phyloP scores from a whole-genome alignment of 2,113 vertebrate genomes.

The Paramisgurnus dabryanus region DNA sequence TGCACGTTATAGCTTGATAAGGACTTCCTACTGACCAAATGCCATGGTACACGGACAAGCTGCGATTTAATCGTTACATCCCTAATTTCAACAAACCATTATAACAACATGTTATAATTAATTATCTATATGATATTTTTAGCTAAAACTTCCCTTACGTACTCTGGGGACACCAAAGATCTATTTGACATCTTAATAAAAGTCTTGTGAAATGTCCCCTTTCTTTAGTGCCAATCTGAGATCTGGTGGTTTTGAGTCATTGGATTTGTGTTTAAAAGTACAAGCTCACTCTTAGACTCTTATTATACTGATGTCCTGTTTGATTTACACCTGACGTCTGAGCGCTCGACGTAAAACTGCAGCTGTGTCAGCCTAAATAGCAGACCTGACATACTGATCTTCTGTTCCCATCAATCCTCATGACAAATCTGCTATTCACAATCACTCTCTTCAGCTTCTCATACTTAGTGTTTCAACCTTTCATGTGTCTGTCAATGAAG shows the following conservation, averaged over 20 bases:
- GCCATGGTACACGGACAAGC: too few relatives aligned
- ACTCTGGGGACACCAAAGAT: too few relatives aligned
- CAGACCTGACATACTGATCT: slow-evolving; percentile 61
- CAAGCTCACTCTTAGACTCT: neutral
- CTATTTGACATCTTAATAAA: too few relatives aligned
- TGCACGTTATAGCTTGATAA: too few relatives aligned
- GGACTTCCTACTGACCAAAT: too few relatives aligned
- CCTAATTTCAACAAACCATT: too few relatives aligned
- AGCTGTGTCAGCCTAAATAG: slow-evolving; percentile 65
- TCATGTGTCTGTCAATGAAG: too few relatives aligned
- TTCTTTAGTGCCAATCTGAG: neutral
- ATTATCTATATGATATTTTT: too few relatives aligned
- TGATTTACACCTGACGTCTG: slow-evolving; percentile 63
- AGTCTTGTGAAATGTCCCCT: too few relatives aligned
- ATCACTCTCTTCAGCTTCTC: slow-evolving; percentile 9
- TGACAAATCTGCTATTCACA: slow-evolving; percentile 69
- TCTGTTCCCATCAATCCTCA: slow-evolving; percentile 72
- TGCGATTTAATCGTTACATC: too few relatives aligned
- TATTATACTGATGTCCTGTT: neutral
- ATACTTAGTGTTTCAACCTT: neutral
- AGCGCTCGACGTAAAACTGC: slow-evolving; percentile 49
- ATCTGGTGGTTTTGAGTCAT: neutral
- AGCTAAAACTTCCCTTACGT: too few relatives aligned
- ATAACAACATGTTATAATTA: too few relatives aligned
- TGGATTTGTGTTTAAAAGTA: neutral